phyloP scores from a whole-genome alignment of 1,140 invertebrate genomes.

The Drosophila truncata region DNA sequence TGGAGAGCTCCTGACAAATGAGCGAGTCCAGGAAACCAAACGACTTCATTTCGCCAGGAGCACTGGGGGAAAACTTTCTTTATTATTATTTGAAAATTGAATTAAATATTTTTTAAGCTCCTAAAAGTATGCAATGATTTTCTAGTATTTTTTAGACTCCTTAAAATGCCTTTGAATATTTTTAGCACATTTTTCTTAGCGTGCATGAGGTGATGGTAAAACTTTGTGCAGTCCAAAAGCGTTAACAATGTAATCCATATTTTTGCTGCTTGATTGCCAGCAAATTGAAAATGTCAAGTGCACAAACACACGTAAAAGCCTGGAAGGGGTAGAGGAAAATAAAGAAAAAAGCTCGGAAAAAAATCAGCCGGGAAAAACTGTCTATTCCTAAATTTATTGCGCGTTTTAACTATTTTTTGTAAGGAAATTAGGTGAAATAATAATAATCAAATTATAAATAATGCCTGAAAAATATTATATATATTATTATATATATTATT shows the following conservation, averaged over 20 bases:
- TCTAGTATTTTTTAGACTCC: neutral
- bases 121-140: neutral
- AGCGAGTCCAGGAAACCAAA: conserved; percentile 12
- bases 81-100: too few relatives aligned
- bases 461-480: too few relatives aligned
- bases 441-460: too few relatives aligned
- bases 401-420: too few relatives aligned
- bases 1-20: conserved; percentile 34
- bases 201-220: conserved; percentile 10
- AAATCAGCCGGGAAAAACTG: neutral
- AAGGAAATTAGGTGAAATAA: too few relatives aligned
- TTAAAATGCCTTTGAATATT: neutral
- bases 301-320: conserved; percentile 41
- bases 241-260: conserved; percentile 74
- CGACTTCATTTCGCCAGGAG: conserved; percentile 17
- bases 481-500: too few relatives aligned
- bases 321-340: neutral
- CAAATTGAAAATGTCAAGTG: conserved; percentile 81
- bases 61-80: neutral
- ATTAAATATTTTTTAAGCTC: neutral
- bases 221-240: conserved; percentile 28
- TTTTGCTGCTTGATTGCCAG: conserved; percentile 68
- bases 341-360: neutral
- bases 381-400: neutral
- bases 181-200: neutral